Evolutionary conservation across 2,888 invertebrate genomes (phyloP).

Genomic region (Pseudococcus jackbeardsleyi): DNA sequence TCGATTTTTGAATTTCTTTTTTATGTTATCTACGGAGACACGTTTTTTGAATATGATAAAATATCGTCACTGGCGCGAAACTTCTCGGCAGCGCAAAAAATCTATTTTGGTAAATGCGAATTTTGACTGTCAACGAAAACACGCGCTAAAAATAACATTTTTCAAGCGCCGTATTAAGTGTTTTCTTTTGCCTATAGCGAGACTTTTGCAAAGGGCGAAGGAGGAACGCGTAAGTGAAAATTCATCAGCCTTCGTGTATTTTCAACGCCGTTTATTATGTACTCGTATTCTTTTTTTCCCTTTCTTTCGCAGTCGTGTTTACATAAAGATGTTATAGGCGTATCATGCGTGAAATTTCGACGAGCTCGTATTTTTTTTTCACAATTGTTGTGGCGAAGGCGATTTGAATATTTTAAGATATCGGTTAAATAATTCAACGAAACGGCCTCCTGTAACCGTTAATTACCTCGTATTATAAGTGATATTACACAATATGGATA

Average conservation of each 20-base stretch:
- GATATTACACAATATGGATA: background rate
- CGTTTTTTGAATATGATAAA: conserved; percentile 25
- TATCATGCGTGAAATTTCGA: conserved; percentile 21
- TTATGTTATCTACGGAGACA: background rate
- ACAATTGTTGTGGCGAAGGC: background rate
- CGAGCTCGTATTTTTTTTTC: background rate
- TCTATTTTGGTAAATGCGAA: conserved; percentile 25
- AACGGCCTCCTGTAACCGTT: background rate
- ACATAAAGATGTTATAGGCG: conserved; percentile 31
- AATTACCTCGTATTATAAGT: conserved; percentile 1
- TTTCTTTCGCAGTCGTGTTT: conserved; percentile 4
- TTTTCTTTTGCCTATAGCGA: background rate
- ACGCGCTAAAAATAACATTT: conserved; percentile 35
- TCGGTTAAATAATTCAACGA: background rate
- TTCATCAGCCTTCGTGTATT: conserved; percentile 9
- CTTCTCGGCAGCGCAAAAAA: background rate
- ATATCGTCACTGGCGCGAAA: background rate
- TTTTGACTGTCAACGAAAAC: conserved; percentile 37
- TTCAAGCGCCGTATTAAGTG: conserved; percentile 12
- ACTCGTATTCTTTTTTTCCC: background rate
- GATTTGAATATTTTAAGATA: conserved; percentile 24
- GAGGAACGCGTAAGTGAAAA: background rate
- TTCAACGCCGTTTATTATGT: conserved; percentile 12
- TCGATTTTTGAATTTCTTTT: conserved; percentile 35
- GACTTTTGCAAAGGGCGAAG: background rate